Evolutionary conservation across 2,888 invertebrate species (phyloP).

Genomic region (Laspeyria flexula): DNA sequence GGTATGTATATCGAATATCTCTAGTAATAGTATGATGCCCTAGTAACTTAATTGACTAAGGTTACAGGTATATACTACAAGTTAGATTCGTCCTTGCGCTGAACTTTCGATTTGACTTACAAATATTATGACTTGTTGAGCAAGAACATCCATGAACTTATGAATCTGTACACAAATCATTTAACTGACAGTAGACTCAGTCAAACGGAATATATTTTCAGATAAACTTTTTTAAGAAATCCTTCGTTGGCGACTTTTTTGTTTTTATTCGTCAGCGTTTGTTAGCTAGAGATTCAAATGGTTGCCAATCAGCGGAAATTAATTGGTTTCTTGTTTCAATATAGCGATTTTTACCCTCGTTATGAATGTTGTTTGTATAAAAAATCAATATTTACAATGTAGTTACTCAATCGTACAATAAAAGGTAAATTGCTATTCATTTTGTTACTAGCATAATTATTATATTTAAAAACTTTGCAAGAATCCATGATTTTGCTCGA

Average conservation of each 20-base stretch:
- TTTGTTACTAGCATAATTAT: background rate
- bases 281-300: constrained; percentile 42
- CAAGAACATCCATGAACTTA: background rate
- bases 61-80: too few relatives aligned
- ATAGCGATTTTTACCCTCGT: constrained; percentile 30
- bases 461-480: too few relatives aligned
- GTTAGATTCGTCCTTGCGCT: too few relatives aligned
- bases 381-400: constrained; percentile 32
- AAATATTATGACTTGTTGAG: background rate
- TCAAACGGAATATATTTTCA: constrained; percentile 35
- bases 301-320: constrained; percentile 43
- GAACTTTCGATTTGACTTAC: constrained; percentile 5
- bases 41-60: too few relatives aligned
- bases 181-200: constrained; percentile 18
- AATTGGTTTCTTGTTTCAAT: constrained; percentile 47
- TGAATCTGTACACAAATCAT: constrained; percentile 9
- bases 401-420: constrained; percentile 1
- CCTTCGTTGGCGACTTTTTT: constrained; percentile 26
- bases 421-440: background rate
- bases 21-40: too few relatives aligned
- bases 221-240: constrained; percentile 24
- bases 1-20: too few relatives aligned
- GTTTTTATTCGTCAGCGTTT: constrained; percentile 35
- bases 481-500: too few relatives aligned
- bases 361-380: constrained; percentile 24